These are phyloP conservation scores for Formica aserva DNA, from an alignment of 2,888 invertebrate species.

Conservation along the genomic window DNA sequence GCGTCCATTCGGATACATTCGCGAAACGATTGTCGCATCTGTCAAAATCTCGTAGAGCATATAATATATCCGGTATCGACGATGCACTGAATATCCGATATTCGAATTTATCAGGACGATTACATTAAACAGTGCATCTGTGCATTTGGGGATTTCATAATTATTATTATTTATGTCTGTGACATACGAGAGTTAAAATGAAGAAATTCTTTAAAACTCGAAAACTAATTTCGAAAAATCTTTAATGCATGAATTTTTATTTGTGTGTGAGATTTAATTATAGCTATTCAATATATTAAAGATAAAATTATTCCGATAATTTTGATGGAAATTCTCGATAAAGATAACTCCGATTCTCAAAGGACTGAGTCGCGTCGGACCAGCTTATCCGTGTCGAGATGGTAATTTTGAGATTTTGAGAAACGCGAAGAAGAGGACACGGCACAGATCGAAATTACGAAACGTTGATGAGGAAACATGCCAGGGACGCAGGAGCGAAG, in stretches of 20 bases:
- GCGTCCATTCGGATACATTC: slow-evolving; percentile 59
- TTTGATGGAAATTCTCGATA: not conserved
- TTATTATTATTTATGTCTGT: no score
- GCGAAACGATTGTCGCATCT: slow-evolving; percentile 51
- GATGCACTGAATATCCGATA: not conserved
- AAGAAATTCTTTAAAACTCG: not conserved
- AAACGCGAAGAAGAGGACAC: slow-evolving; percentile 61
- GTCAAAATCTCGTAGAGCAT: slow-evolving; percentile 6
- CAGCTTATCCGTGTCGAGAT: not conserved
- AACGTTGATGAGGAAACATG: slow-evolving; percentile 73
- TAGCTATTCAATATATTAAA: not conserved
- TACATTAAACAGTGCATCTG: not conserved
- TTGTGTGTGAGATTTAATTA: not conserved
- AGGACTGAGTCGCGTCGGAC: not conserved
- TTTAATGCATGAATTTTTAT: not conserved
- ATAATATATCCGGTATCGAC: not conserved
- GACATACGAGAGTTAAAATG: not conserved
- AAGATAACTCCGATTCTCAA: not conserved
- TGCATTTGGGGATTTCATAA: not conserved
- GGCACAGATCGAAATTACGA: slow-evolving; percentile 68
- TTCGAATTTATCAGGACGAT: not conserved
- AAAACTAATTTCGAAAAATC: not conserved
- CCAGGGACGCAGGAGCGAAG: slow-evolving; percentile 75
- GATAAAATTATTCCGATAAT: not conserved
- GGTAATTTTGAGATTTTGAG: slow-evolving; percentile 28